phyloP scores from a whole-genome alignment of 1,140 invertebrate species.

The Drosophila subobscura region DNA sequence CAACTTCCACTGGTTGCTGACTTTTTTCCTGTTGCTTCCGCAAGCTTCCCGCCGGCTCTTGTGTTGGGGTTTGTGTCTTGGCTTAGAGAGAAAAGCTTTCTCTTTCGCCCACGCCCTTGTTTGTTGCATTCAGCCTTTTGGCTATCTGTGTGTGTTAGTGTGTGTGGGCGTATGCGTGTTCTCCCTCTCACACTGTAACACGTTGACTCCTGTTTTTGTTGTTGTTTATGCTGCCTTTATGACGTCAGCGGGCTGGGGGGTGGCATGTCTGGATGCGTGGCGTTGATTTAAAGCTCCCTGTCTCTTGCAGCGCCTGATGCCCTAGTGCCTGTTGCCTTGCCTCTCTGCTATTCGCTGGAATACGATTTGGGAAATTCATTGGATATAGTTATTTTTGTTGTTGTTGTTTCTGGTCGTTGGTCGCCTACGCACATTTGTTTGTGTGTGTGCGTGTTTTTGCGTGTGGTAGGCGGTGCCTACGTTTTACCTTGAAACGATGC shows the following conservation, averaged over 20 bases:
- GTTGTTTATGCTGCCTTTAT: constrained; percentile 6
- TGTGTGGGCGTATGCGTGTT: too few species aligned
- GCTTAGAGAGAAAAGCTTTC: constrained; percentile 20
- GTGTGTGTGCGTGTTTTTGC: too few species aligned
- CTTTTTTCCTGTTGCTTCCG: constrained; percentile 61
- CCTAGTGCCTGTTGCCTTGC: constrained; percentile 38
- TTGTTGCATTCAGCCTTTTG: constrained; percentile 8
- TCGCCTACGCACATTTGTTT: constrained; percentile 58
- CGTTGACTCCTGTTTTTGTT: neutral
- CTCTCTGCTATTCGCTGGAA: constrained; percentile 66
- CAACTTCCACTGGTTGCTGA: constrained; percentile 69
- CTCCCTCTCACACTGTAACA: too few species aligned
- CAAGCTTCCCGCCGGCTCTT: constrained; percentile 43
- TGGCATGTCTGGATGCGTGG: constrained; percentile 5
- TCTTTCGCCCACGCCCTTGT: constrained; percentile 49
- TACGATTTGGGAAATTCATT: constrained; percentile 47
- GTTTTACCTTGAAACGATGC: constrained; percentile 1
- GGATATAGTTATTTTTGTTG: constrained; percentile 21
- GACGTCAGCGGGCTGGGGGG: constrained; percentile 62
- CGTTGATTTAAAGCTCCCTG: constrained; percentile 59
- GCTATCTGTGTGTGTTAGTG: neutral
- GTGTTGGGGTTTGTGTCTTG: constrained; percentile 44
- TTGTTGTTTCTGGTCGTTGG: constrained; percentile 20
- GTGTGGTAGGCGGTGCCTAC: constrained; percentile 64
- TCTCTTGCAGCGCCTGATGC: too few species aligned